A percentile compares a stretch with the other conserved stretches of the same genome.
Conservation (phyloP, 1,140 invertebrate species). For the Pseudoatta argentina region DNA sequence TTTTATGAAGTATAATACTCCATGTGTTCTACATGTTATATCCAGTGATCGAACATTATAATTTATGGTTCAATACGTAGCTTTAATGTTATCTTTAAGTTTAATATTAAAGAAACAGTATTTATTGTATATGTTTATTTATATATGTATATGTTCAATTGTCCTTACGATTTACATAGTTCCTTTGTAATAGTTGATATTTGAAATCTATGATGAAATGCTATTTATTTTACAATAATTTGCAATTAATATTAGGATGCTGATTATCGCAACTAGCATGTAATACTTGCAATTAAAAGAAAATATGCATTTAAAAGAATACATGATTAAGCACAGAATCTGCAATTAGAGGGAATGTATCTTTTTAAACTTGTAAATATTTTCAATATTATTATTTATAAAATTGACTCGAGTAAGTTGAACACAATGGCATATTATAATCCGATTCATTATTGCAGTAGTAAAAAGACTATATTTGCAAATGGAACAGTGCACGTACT, state of each 20-base stretch:
- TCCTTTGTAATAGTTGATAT: neutral
- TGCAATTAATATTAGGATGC: slow-evolving; percentile 28
- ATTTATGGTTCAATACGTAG: slow-evolving; percentile 47
- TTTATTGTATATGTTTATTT: slow-evolving; percentile 42
- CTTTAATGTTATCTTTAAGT: slow-evolving; percentile 40
- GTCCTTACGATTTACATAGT: neutral
- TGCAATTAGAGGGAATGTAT: slow-evolving; percentile 7
- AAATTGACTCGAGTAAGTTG: slow-evolving; percentile 42
- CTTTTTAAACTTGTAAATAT: slow-evolving; percentile 49
- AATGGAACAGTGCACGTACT: slow-evolving; percentile 77
- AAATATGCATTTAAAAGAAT: slow-evolving; percentile 13
- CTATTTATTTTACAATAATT: neutral
- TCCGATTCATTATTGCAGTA: neutral
- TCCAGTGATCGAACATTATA: slow-evolving; percentile 60
- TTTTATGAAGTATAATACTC: slow-evolving; percentile 38
- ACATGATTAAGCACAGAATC: slow-evolving; percentile 10
- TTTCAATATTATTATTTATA: slow-evolving; percentile 54
- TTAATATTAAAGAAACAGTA: neutral
- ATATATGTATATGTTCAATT: slow-evolving; percentile 21
- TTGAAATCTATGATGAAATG: slow-evolving; percentile 1
- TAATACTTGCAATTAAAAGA: neutral
- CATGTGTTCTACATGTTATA: slow-evolving; percentile 49
- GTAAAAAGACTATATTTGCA: slow-evolving; percentile 68
- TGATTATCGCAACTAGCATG: neutral
- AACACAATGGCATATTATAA: neutral